Conservation (phyloP, 2,113 vertebrate species). For the Globicephala melas region DNA sequence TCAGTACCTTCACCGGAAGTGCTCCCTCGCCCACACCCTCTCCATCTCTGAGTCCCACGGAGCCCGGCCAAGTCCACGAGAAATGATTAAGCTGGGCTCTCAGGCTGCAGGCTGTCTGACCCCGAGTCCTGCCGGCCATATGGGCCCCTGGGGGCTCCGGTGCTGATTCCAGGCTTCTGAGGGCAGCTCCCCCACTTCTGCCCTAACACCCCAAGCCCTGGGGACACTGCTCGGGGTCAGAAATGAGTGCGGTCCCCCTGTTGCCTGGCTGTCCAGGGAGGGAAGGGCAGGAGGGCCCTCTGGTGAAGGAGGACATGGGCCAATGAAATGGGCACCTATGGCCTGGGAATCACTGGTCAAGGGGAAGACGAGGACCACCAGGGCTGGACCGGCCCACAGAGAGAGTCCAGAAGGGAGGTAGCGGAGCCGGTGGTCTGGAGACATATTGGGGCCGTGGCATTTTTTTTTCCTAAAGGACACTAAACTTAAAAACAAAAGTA, state of each 20-base stretch:
- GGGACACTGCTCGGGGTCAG: background rate
- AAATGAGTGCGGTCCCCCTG: background rate
- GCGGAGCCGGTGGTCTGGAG: background rate
- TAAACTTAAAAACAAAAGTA: too few species aligned
- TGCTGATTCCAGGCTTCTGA: background rate
- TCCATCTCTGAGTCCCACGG: background rate
- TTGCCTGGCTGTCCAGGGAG: background rate
- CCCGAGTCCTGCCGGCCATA: fast-evolving
- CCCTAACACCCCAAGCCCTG: background rate
- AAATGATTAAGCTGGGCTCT: background rate
- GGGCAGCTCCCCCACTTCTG: background rate
- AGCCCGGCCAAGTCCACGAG: fast-evolving
- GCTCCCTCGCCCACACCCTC: fast-evolving
- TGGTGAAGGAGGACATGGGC: background rate
- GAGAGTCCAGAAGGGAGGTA: background rate
- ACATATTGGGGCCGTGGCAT: fast-evolving
- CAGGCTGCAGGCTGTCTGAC: background rate
- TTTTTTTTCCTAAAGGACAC: background rate
- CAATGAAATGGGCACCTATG: fast-evolving
- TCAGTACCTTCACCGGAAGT: background rate
- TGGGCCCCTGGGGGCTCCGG: background rate
- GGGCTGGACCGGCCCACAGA: fast-evolving
- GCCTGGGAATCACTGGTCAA: background rate
- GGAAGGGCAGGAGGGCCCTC: background rate
- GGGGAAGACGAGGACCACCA: fast-evolving